Percentiles rank a stretch among this genome's conserved stretches.
Conservation (phyloP, 1,140 invertebrate species). For the Calosoma granatense region DNA sequence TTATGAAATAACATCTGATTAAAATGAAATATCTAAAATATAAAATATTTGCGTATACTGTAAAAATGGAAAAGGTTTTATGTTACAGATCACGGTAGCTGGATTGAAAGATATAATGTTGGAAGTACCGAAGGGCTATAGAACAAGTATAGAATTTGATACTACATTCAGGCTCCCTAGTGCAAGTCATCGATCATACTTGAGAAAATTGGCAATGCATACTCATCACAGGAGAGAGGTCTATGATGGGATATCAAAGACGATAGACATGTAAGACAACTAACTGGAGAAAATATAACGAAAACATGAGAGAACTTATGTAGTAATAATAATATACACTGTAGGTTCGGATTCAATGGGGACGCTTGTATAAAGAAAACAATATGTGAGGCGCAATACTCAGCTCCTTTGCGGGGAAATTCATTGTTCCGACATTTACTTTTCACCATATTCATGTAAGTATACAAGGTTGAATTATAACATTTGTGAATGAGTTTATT, state of each 20-base stretch:
- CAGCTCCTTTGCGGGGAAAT: constrained; percentile 44
- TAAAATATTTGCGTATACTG: too few species aligned
- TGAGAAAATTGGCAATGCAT: constrained; percentile 7
- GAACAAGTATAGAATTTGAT: constrained; percentile 23
- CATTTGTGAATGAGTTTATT: background rate
- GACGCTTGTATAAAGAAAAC: constrained; percentile 52
- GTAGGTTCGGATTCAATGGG: constrained; percentile 51
- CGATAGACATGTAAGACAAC: constrained; percentile 16
- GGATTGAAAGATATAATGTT: background rate
- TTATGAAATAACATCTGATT: background rate
- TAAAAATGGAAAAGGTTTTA: too few species aligned
- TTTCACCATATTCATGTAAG: constrained; percentile 52
- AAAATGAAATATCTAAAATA: background rate
- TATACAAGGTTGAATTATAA: constrained; percentile 16
- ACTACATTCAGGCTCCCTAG: constrained; percentile 23
- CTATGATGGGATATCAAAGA: constrained; percentile 15
- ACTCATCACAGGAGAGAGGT: constrained; percentile 18
- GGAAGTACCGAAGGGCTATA: constrained; percentile 20
- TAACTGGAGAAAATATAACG: background rate
- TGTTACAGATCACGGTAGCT: background rate
- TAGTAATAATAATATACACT: constrained; percentile 19
- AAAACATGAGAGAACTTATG: too few species aligned
- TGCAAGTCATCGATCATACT: constrained; percentile 16
- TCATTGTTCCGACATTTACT: constrained; percentile 57
- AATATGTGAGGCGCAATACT: constrained; percentile 52